Base-by-base conservation (phyloP, 2,113 vertebrate species). In the Pachyramphus minor region DNA sequence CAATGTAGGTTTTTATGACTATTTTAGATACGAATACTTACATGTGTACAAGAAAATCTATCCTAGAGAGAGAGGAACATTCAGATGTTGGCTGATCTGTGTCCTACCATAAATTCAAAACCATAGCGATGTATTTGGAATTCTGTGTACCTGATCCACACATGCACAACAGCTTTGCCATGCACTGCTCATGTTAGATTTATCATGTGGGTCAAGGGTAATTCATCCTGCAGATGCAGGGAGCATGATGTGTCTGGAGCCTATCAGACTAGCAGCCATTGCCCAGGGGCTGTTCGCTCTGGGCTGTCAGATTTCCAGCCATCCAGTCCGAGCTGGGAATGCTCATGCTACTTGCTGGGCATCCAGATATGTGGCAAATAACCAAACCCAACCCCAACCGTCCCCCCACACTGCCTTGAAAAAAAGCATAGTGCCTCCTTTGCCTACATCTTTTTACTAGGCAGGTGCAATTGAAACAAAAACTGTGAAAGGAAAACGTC, bases 381-480 rank as follows among this genome's bases (percentile, higher is more conserved):
- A 53, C 3, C 2, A 47, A 72, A 83, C 53, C 12, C 18, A 12
- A 76, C 2, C 50, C 50, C 14, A 27, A 15, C 25, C 39, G 39
- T 41, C 39, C 5, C 50, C 50, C 50, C n/a, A n/a, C n/a, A n/a
- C 25, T 6, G 4, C 14, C 25, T 8, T 7, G 3, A 27, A n/a
- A 50, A 71, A 69, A 30, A 8, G 8, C 68, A 50, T 17, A 45
- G n/a, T 49, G 21, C 18, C 42, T 11, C 3, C 45, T 68, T 74
- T 81, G 76, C 52, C 64, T 81, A 31, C 25, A 58, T 55, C 64
- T 86, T 93, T 92, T 60, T 66, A 81, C 33, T 60, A 90, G 66
- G 39, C 42, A 84, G 62, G 44, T 82, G 31, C 69, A 88, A 85
- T 4, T 71, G 83, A 93, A 89, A 84, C 31, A 90, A 86, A 92